Conservation (phyloP, 1,140 invertebrate species). For the Drosophila santomea region DNA sequence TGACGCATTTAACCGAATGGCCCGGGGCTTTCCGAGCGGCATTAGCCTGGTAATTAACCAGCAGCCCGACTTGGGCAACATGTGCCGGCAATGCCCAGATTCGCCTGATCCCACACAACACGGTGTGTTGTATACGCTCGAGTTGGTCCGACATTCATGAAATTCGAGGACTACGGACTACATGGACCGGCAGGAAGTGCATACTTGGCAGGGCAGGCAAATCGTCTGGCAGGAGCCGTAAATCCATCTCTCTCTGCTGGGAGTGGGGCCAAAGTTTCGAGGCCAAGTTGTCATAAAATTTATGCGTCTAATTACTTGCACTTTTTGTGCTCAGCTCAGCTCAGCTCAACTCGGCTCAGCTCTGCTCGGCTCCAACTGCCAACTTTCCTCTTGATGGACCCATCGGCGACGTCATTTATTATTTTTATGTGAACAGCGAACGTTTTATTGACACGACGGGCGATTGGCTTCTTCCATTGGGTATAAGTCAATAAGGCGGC, state of each 20-base stretch:
- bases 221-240: neutral
- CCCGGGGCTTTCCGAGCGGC: constrained; percentile 10
- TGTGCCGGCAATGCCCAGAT: constrained; percentile 52
- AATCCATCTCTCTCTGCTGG: neutral
- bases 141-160: constrained; percentile 41
- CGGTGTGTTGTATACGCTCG: constrained; percentile 51
- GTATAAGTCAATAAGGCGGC: constrained; percentile 68
- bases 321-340: constrained; percentile 31
- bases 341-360: neutral
- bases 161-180: constrained; percentile 24
- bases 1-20: constrained; percentile 46
- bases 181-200: constrained; percentile 37
- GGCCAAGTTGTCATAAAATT: constrained; percentile 65
- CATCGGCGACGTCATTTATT: constrained; percentile 69
- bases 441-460: constrained; percentile 73
- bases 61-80: constrained; percentile 32
- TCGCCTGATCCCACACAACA: constrained; percentile 28
- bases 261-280: constrained; percentile 7
- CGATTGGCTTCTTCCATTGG: constrained; percentile 31
- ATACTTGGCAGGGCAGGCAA: constrained; percentile 15
- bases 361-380: neutral
- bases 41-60: constrained; percentile 58
- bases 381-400: constrained; percentile 38
- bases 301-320: constrained; percentile 75
- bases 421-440: constrained; percentile 70